A percentile compares a stretch with the other conserved stretches of the same genome.
Evolutionary conservation across 2,113 vertebrate species (phyloP).

Genomic region (Cryptomyrus ogoouensis): DNA sequence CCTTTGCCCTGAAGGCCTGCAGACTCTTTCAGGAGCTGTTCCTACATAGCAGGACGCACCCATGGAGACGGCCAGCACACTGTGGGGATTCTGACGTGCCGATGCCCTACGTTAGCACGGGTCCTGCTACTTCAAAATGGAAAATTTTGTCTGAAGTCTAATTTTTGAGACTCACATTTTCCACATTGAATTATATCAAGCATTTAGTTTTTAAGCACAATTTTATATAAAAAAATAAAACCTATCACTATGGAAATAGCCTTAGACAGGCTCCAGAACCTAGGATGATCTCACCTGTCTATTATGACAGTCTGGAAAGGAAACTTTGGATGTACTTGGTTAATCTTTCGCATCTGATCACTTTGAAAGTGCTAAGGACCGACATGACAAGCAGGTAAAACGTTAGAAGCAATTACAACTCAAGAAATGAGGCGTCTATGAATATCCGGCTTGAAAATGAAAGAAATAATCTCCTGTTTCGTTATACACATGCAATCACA

Average conservation of each 20-base stretch:
- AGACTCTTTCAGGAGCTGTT: neutral
- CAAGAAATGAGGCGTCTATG: too few relatives aligned
- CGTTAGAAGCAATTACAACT: too few relatives aligned
- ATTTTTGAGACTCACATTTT: neutral
- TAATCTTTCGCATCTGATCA: neutral
- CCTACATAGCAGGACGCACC: too few relatives aligned
- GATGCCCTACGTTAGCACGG: neutral
- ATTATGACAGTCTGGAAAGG: neutral
- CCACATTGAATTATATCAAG: neutral
- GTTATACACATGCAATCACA: too few relatives aligned
- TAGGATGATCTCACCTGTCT: neutral
- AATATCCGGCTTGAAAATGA: too few relatives aligned
- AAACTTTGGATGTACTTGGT: neutral
- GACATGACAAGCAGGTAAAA: too few relatives aligned
- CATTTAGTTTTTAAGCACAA: neutral
- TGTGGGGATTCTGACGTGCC: neutral
- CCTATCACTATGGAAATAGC: neutral
- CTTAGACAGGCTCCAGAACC: neutral
- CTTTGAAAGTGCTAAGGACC: neutral
- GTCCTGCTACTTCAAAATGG: neutral
- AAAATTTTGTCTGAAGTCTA: neutral
- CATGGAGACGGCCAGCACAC: neutral
- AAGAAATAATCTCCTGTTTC: too few relatives aligned
- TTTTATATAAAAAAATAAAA: neutral
- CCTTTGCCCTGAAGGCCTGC: neutral